Evolutionary conservation across 2,888 invertebrate genomes (phyloP).

Genomic region (Cactoblastis cactorum): DNA sequence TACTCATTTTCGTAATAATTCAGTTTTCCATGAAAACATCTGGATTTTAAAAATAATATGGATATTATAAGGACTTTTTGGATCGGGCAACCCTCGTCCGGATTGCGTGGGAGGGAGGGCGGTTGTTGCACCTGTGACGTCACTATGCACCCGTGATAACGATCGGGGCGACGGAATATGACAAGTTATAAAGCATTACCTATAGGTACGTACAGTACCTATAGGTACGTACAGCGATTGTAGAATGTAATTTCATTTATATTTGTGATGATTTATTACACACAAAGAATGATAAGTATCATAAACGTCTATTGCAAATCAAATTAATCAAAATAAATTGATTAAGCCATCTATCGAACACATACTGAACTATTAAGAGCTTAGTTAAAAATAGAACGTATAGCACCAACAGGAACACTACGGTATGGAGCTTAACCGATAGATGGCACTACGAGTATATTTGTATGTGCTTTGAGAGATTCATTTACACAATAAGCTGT

Average conservation of each 20-base stretch:
- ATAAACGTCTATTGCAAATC: no score
- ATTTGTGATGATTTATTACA: neutral
- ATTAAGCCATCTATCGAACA: constrained; percentile 20
- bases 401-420: neutral
- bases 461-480: neutral
- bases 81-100: neutral
- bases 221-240: neutral
- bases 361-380: neutral
- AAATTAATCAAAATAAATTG: neutral
- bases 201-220: no score
- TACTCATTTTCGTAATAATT: no score
- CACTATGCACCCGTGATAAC: constrained; percentile 36
- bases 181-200: no score
- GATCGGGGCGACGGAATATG: constrained; percentile 29
- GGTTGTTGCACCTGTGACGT: constrained; percentile 64
- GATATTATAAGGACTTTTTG: neutral
- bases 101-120: constrained; percentile 45
- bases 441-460: neutral
- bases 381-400: constrained; percentile 8
- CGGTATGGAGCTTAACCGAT: neutral
- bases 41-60: no score
- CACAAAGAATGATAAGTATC: neutral
- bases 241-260: neutral
- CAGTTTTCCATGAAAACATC: no score
- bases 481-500: no score